Evolutionary conservation across 2,888 invertebrate species (phyloP).

Genomic region (Apocheima hispidaria): DNA sequence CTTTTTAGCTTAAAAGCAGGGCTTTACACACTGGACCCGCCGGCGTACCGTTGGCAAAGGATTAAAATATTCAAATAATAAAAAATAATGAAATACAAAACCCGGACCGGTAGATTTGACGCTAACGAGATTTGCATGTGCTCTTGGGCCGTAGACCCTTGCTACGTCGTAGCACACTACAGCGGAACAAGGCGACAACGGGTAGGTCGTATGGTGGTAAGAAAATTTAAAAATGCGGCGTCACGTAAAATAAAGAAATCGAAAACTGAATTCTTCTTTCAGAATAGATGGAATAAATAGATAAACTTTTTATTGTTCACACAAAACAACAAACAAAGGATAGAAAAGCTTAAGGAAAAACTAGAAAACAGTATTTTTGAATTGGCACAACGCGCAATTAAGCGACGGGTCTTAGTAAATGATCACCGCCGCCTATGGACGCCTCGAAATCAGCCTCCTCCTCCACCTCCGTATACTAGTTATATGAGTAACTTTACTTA

Average conservation of each 20-base stretch:
- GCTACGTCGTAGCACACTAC: constrained; percentile 4
- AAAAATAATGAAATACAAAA: neutral
- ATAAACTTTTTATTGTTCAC: too few species aligned
- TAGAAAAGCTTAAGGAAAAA: too few species aligned
- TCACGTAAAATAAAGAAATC: too few species aligned
- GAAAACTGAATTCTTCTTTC: neutral
- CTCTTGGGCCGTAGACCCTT: neutral
- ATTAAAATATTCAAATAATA: neutral
- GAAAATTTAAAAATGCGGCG: neutral
- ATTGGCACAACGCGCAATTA: too few species aligned
- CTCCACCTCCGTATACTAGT: too few species aligned
- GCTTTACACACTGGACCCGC: neutral
- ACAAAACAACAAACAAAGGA: too few species aligned
- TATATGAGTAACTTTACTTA: too few species aligned
- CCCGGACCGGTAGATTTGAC: neutral
- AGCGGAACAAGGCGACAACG: neutral
- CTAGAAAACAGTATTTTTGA: too few species aligned
- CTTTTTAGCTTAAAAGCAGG: neutral
- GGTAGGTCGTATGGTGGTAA: neutral
- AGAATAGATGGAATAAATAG: too few species aligned
- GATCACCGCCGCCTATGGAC: too few species aligned
- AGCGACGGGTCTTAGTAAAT: too few species aligned
- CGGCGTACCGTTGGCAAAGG: neutral
- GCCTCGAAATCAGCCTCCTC: too few species aligned
- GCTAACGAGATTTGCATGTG: neutral